Percentiles rank a stretch among this genome's conserved stretches.
These are phyloP conservation scores for Phylloscopus whistleri DNA, from an alignment of 2,113 vertebrate genomes.

Conservation along the genomic window DNA sequence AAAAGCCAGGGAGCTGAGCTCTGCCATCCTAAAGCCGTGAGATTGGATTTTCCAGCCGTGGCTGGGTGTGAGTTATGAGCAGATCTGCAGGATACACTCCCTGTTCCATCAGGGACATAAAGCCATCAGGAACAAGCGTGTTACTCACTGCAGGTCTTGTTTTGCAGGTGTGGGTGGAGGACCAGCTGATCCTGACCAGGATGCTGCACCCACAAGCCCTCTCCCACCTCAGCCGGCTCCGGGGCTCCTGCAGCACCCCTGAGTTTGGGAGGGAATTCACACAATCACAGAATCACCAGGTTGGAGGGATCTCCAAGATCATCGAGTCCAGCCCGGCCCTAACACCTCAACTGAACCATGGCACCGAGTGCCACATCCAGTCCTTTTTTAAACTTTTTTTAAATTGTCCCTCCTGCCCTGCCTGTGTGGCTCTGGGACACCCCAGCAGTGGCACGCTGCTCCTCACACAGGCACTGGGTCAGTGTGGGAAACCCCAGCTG, in stretches of 20 bases:
- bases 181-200: rapidly evolving
- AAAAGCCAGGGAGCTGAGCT: not conserved
- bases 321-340: not conserved
- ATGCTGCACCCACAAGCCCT: not conserved
- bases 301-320: not conserved
- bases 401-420: not conserved
- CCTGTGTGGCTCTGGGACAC: not conserved
- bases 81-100: not conserved
- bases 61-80: not conserved
- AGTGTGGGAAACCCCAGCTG: not conserved
- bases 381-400: not conserved
- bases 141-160: not conserved
- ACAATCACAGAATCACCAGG: not conserved
- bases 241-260: rapidly evolving
- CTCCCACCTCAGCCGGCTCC: not conserved
- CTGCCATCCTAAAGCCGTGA: not conserved
- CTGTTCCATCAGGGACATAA: not conserved
- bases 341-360: not conserved
- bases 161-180: rapidly evolving
- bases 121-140: rapidly evolving
- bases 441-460: not conserved
- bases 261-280: not conserved
- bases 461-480: not conserved
- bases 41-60: not conserved
- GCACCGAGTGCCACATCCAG: not conserved